Percentiles rank a stretch among this genome's conserved stretches.
phyloP scores from a whole-genome alignment of 2,888 invertebrate species.

The Nomada hirtipes region DNA sequence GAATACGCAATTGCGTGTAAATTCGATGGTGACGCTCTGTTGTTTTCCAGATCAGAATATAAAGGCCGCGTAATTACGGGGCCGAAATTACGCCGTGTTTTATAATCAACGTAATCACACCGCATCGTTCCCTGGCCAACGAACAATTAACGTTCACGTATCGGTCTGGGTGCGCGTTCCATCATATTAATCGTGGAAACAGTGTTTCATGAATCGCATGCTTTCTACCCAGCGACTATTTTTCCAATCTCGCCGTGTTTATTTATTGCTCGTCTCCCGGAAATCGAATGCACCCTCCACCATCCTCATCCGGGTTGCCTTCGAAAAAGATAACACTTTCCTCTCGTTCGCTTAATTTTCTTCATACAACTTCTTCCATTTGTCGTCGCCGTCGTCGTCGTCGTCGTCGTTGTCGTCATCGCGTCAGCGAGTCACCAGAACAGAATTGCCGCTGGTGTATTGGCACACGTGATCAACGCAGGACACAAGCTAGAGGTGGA shows the following conservation, averaged over 20 bases:
- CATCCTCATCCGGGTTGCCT: background rate
- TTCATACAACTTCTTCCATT: slow-evolving; percentile 66
- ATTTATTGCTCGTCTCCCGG: slow-evolving; percentile 22
- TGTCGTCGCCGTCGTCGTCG: slow-evolving; percentile 32
- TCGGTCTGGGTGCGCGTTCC: slow-evolving; percentile 23
- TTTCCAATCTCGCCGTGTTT: slow-evolving; percentile 17
- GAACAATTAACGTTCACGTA: slow-evolving; percentile 56
- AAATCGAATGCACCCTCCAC: slow-evolving; percentile 22
- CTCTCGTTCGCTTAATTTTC: slow-evolving; percentile 51
- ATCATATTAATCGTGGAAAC: slow-evolving; percentile 48
- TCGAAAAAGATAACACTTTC: slow-evolving; percentile 18
- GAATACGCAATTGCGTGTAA: slow-evolving; percentile 56
- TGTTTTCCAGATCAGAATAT: slow-evolving; percentile 53
- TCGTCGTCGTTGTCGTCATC: slow-evolving; percentile 15
- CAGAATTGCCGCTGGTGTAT: slow-evolving; percentile 29
- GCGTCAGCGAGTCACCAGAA: slow-evolving; percentile 34
- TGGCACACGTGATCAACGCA: slow-evolving; percentile 28
- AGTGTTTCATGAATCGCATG: background rate
- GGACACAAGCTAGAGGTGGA: slow-evolving; percentile 27
- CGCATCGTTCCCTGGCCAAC: slow-evolving; percentile 1
- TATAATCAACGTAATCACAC: slow-evolving; percentile 57
- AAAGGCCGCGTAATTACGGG: slow-evolving; percentile 54
- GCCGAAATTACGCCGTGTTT: slow-evolving; percentile 52
- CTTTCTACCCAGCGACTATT: slow-evolving; percentile 13
- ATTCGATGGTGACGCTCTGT: slow-evolving; percentile 42